These are phyloP conservation scores for Acanthopagrus latus DNA, from an alignment of 2,797 vertebrate species.

Conservation along the genomic window DNA sequence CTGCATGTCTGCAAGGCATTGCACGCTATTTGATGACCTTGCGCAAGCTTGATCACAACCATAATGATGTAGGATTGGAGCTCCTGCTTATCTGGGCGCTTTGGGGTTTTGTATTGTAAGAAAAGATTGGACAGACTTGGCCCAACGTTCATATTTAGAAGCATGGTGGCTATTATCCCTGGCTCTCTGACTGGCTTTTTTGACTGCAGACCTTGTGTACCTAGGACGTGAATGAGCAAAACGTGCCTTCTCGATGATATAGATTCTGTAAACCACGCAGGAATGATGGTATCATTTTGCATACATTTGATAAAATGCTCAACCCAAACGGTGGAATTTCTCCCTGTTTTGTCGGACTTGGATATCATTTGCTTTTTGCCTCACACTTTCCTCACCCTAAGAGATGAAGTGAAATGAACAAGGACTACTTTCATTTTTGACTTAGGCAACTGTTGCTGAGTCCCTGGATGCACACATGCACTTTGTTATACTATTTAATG, in stretches of 20 bases:
- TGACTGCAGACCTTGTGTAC: neutral
- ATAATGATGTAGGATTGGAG: neutral
- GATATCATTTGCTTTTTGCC: neutral
- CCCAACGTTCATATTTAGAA: neutral
- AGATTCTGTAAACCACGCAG: neutral
- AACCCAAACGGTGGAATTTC: neutral
- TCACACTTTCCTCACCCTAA: neutral
- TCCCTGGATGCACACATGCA: neutral
- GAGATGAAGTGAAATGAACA: too few relatives aligned
- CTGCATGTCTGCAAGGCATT: neutral
- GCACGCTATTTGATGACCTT: conserved; percentile 5
- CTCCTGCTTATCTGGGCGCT: conserved; percentile 7
- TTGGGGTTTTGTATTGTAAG: neutral
- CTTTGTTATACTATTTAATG: neutral
- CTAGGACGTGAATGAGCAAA: neutral
- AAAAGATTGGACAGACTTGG: neutral
- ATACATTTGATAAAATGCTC: neutral
- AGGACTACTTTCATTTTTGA: too few relatives aligned
- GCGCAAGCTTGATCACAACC: neutral
- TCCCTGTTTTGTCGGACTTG: neutral
- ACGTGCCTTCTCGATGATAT: neutral
- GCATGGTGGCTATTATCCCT: too few relatives aligned
- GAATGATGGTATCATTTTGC: neutral
- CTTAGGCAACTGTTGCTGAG: neutral
- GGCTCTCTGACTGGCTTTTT: neutral